Conservation (phyloP, 2,113 vertebrate species). For the Zosterops lateralis region DNA sequence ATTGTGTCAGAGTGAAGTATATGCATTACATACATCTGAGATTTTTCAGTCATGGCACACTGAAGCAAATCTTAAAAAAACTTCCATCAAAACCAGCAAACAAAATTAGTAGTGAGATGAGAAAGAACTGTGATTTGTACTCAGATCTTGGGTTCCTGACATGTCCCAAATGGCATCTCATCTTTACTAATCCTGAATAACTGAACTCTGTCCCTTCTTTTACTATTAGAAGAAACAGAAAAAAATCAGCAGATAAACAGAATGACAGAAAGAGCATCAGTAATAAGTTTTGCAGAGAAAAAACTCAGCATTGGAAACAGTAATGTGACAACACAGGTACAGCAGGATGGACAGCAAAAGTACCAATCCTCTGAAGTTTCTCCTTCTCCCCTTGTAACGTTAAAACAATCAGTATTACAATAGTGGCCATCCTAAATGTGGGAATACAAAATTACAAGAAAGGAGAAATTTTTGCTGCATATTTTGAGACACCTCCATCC, state of each 20-base stretch:
- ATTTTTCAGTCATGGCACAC: background rate
- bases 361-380: background rate
- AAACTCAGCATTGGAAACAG: background rate
- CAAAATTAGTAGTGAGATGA: background rate
- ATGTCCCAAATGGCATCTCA: background rate
- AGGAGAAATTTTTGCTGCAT: background rate
- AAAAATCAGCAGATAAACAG: background rate
- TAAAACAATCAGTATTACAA: background rate
- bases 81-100: background rate
- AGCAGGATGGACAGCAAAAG: background rate
- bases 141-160: background rate
- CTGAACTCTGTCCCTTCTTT: background rate
- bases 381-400: background rate
- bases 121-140: background rate
- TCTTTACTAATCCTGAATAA: background rate
- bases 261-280: background rate
- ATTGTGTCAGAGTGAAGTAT: background rate
- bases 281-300: background rate
- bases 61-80: background rate
- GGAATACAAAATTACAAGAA: background rate
- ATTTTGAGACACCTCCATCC: background rate
- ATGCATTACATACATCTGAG: accelerated
- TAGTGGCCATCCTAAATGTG: background rate
- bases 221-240: background rate
- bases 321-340: background rate